Evolutionary conservation across 2,888 invertebrate species (phyloP).

Genomic region (Mallateleia sp.): DNA sequence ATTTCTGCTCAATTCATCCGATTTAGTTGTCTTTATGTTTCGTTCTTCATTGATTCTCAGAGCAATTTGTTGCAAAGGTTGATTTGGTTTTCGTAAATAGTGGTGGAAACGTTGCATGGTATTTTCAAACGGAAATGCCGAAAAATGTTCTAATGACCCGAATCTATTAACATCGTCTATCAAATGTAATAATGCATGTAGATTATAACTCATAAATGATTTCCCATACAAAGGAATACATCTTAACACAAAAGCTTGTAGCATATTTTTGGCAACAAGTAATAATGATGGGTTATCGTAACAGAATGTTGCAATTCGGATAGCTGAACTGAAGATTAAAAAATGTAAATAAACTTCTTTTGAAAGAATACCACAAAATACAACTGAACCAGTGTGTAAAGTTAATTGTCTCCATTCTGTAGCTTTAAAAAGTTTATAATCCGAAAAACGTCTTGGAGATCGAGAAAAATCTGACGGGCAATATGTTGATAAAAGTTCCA

Average conservation of each 20-base stretch:
- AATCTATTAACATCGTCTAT: constrained; percentile 56
- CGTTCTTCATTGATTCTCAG: constrained; percentile 17
- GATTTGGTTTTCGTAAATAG: constrained; percentile 49
- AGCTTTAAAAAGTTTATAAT: constrained; percentile 77
- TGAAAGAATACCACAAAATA: constrained; percentile 76
- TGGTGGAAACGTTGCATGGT: constrained; percentile 48
- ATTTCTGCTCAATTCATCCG: neutral
- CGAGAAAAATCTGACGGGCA: constrained; percentile 82
- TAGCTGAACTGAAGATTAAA: constrained; percentile 76
- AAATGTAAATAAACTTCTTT: constrained; percentile 78
- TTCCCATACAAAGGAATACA: constrained; percentile 38
- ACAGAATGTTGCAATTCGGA: constrained; percentile 49
- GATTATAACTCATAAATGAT: constrained; percentile 61
- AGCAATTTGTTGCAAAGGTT: constrained; percentile 43
- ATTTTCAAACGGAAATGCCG: constrained; percentile 72
- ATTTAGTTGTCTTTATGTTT: neutral
- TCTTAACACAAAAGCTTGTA: constrained; percentile 39
- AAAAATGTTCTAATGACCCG: constrained; percentile 60
- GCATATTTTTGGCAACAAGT: constrained; percentile 22
- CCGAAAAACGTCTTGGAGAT: constrained; percentile 69
- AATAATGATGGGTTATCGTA: neutral
- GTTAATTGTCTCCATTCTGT: constrained; percentile 82
- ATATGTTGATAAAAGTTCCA: constrained; percentile 52
- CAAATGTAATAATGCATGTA: constrained; percentile 66
- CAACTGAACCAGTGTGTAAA: constrained; percentile 81